Conservation (phyloP, 2,797 vertebrate species). For the Buphagus erythrorhynchus region DNA sequence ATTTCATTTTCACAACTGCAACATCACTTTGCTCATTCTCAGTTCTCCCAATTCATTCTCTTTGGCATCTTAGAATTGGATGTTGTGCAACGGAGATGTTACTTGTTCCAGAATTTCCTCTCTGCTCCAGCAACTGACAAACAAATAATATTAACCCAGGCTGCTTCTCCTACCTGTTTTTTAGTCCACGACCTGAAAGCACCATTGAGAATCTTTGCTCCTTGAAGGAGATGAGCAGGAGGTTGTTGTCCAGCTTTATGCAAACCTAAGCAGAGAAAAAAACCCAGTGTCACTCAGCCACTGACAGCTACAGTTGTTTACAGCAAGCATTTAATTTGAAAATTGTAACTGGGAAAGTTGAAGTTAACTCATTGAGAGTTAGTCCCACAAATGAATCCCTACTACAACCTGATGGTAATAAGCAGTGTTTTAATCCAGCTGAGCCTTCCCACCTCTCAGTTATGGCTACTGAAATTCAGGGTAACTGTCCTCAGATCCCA, state of each 20-base stretch:
- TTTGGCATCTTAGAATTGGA: not conserved
- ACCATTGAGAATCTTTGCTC: constrained; percentile 98
- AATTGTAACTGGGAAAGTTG: not conserved
- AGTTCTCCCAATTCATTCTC: not conserved
- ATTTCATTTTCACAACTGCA: not conserved
- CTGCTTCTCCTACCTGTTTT: constrained; percentile 87
- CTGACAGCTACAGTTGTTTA: not conserved
- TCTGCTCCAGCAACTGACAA: not conserved
- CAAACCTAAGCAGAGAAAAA: constrained; percentile 81
- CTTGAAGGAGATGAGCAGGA: constrained; percentile 91
- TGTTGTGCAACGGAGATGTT: not conserved
- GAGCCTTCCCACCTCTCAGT: not conserved
- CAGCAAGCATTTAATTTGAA: not conserved
- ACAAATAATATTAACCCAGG: not conserved
- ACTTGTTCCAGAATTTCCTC: not conserved
- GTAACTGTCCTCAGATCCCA: not conserved
- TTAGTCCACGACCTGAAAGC: constrained; percentile 98
- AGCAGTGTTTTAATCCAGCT: not conserved
- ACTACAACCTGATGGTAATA: not conserved
- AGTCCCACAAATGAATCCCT: not conserved
- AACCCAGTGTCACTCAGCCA: not conserved
- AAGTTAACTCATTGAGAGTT: not conserved
- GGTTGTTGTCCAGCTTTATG: constrained; percentile 96
- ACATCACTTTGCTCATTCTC: not conserved
- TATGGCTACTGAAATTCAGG: not conserved